Evolutionary conservation across 2,797 vertebrate genomes (phyloP).

Genomic region (Tamandua tetradactyla): DNA sequence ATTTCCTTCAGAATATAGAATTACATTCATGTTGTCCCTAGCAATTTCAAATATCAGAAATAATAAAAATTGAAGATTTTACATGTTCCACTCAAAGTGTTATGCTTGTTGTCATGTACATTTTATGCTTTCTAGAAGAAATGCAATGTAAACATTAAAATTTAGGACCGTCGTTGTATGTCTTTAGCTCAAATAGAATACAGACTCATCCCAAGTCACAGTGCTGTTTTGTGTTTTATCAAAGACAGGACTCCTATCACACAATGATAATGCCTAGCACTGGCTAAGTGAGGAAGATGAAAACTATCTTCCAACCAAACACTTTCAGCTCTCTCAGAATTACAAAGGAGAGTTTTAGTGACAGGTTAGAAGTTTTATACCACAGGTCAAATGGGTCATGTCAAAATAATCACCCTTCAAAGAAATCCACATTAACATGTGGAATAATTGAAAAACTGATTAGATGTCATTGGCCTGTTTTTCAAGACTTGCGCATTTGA

Average conservation of each 20-base stretch:
- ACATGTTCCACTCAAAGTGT: background rate
- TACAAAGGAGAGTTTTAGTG: background rate
- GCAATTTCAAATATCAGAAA: background rate
- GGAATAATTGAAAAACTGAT: background rate
- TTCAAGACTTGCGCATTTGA: background rate
- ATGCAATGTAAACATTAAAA: background rate
- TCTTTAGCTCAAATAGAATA: background rate
- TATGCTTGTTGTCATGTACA: background rate
- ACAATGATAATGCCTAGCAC: background rate
- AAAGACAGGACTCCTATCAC: background rate
- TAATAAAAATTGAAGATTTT: constrained; percentile 11
- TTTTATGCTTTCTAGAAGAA: background rate
- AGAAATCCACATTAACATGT: background rate
- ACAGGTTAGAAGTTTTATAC: background rate
- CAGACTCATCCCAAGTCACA: background rate
- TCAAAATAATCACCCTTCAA: background rate
- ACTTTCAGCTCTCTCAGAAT: background rate
- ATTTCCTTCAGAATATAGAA: background rate
- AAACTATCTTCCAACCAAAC: background rate
- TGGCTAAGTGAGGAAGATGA: constrained; percentile 9
- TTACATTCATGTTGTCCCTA: background rate
- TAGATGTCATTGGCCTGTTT: background rate
- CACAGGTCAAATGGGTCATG: background rate
- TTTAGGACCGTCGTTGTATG: background rate
- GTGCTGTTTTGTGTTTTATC: background rate